phyloP scores from a whole-genome alignment of 2,113 vertebrate genomes.

The Tetrax tetrax region DNA sequence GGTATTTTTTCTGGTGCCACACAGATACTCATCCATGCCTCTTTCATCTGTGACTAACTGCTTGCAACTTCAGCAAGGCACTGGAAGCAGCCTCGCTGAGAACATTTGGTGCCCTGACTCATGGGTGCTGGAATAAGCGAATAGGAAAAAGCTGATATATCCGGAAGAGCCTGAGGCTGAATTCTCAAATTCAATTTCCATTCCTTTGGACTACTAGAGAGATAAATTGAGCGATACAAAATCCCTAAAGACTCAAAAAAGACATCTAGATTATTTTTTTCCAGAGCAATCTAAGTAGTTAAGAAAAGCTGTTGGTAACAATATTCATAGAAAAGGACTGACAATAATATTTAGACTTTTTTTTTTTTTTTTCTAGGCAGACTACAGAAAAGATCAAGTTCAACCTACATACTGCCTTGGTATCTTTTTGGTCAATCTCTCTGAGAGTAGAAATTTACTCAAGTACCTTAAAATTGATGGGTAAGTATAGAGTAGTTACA shows the following conservation, averaged over 20 bases:
- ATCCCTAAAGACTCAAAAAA: constrained; percentile 38
- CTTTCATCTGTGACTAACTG: constrained; percentile 68
- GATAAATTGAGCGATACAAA: constrained; percentile 10
- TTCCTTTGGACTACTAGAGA: constrained; percentile 49
- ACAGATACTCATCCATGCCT: constrained; percentile 45
- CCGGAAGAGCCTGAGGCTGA: constrained; percentile 62
- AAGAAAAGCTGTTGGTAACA: neutral
- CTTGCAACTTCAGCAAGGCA: constrained; percentile 50
- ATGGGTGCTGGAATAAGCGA: constrained; percentile 60
- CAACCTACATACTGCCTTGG: neutral
- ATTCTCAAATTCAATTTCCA: constrained; percentile 63
- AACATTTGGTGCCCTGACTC: constrained; percentile 74
- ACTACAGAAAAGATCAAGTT: neutral
- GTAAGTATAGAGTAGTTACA: neutral
- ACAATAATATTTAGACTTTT: neutral
- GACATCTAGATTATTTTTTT: neutral
- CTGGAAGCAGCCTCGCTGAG: constrained; percentile 51
- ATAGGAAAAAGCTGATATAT: constrained; percentile 64
- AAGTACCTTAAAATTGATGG: neutral
- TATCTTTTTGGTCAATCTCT: neutral
- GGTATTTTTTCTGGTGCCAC: constrained; percentile 54
- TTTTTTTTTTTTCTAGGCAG: neutral
- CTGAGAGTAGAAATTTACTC: neutral
- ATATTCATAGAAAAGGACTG: neutral
- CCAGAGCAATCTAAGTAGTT: neutral